Conservation (phyloP, 2,797 vertebrate species). For the Sebastes variabilis region DNA sequence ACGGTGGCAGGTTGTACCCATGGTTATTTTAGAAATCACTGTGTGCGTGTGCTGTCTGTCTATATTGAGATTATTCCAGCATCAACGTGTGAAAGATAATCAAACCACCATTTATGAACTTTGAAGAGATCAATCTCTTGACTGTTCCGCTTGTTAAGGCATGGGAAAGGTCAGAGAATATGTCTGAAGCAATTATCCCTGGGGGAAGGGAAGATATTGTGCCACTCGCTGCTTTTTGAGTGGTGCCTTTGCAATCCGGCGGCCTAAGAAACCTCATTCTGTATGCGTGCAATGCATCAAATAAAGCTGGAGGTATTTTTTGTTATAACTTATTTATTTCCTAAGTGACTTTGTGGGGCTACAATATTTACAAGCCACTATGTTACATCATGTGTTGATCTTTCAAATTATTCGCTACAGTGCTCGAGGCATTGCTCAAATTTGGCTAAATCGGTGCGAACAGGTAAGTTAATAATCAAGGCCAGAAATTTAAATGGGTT, state of each 20-base stretch:
- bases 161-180: slow-evolving; percentile 33
- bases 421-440: not conserved
- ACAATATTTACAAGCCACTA: slow-evolving; percentile 36
- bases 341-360: slow-evolving; percentile 5
- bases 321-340: slow-evolving; percentile 35
- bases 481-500: not conserved
- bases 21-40: slow-evolving; percentile 30
- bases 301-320: slow-evolving; percentile 31
- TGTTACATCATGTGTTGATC: slow-evolving; percentile 32
- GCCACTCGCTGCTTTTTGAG: slow-evolving; percentile 1
- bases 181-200: slow-evolving; percentile 28
- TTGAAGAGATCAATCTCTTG: slow-evolving; percentile 50
- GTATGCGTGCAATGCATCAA: slow-evolving; percentile 16
- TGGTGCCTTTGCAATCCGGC: not conserved
- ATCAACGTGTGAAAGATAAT: slow-evolving; percentile 48
- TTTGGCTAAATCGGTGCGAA: not conserved
- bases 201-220: not conserved
- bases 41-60: slow-evolving; percentile 19
- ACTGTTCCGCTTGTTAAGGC: slow-evolving; percentile 47
- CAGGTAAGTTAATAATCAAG: slow-evolving; percentile 3
- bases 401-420: slow-evolving; percentile 17
- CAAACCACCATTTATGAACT: slow-evolving; percentile 50
- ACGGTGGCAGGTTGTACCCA: slow-evolving; percentile 33
- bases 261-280: slow-evolving; percentile 10
- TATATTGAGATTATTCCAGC: slow-evolving; percentile 12